phyloP scores from a whole-genome alignment of 2,113 vertebrate species.

The Scomber japonicus region DNA sequence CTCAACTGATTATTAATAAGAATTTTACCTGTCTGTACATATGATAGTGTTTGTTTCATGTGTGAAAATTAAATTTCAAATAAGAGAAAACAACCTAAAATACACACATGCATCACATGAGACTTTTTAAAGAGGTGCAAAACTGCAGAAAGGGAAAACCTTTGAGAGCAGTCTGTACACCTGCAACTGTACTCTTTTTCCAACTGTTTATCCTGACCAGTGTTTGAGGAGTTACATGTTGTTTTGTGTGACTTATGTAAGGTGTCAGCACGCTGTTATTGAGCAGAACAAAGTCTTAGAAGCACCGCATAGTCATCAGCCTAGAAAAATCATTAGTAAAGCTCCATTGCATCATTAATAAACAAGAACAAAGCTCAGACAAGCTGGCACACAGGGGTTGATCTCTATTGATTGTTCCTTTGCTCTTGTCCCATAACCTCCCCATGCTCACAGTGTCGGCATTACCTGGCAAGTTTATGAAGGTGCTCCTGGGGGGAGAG shows the following conservation, averaged over 20 bases:
- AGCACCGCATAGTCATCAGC: conserved; percentile 41
- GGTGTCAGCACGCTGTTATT: conserved; percentile 16
- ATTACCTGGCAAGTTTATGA: conserved; percentile 87
- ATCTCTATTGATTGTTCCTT: conserved; percentile 62
- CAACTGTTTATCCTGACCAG: neutral
- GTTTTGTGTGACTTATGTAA: conserved; percentile 15
- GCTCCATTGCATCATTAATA: conserved; percentile 48
- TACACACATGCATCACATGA: neutral
- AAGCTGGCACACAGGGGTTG: conserved; percentile 40
- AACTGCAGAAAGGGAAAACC: neutral
- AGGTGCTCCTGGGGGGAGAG: conserved; percentile 82
- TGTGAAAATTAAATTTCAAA: neutral
- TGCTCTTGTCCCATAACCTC: conserved; percentile 25
- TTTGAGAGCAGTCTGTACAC: no score
- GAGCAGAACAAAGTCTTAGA: conserved; percentile 29
- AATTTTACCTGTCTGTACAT: neutral
- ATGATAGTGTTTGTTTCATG: neutral
- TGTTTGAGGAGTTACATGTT: neutral
- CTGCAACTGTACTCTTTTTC: neutral
- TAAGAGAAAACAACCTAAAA: no score
- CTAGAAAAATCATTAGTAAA: conserved; percentile 65
- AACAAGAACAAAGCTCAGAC: conserved; percentile 39
- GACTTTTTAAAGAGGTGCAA: neutral
- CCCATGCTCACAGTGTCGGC: neutral
- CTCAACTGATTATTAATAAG: no score